Conservation (phyloP, 2,113 vertebrate species). For the Dicentrarchus labrax region DNA sequence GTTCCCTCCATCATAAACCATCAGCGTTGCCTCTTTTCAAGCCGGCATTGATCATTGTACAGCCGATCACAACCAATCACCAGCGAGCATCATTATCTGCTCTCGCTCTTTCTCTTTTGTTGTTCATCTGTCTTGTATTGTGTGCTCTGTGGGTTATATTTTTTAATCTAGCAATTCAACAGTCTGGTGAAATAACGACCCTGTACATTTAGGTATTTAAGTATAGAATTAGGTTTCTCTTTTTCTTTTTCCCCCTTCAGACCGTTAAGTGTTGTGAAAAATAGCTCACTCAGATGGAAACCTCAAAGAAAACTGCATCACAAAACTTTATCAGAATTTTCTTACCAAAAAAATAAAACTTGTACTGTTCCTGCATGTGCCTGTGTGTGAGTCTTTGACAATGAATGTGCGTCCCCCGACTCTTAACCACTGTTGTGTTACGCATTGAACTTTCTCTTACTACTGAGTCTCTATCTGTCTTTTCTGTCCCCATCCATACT, state of each 20-base stretch:
- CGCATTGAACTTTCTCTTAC: constrained; percentile 22
- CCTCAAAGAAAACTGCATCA: constrained; percentile 11
- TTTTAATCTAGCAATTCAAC: constrained; percentile 49
- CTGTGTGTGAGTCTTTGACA: not conserved
- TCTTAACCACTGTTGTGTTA: constrained; percentile 5
- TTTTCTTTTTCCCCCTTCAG: not conserved
- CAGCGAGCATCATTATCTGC: constrained; percentile 63
- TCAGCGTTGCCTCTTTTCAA: constrained; percentile 69
- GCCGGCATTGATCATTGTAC: constrained; percentile 66
- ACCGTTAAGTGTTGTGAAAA: constrained; percentile 21
- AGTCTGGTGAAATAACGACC: constrained; percentile 31
- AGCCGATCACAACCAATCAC: constrained; percentile 71
- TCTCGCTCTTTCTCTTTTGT: constrained; percentile 55
- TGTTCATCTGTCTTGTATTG: constrained; percentile 56
- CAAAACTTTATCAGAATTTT: not conserved
- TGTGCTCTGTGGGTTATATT: constrained; percentile 45
- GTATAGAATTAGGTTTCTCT: constrained; percentile 5
- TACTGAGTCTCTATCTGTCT: not conserved
- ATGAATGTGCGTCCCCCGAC: not conserved
- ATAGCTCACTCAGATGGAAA: constrained; percentile 1
- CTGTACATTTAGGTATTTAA: constrained; percentile 43
- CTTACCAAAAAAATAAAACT: not conserved
- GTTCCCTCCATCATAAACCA: constrained; percentile 68
- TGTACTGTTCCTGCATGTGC: not conserved
- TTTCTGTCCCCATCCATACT: not conserved